These are phyloP conservation scores for Pelmatolapia mariae DNA, from an alignment of 2,113 vertebrate genomes.

Conservation along the genomic window DNA sequence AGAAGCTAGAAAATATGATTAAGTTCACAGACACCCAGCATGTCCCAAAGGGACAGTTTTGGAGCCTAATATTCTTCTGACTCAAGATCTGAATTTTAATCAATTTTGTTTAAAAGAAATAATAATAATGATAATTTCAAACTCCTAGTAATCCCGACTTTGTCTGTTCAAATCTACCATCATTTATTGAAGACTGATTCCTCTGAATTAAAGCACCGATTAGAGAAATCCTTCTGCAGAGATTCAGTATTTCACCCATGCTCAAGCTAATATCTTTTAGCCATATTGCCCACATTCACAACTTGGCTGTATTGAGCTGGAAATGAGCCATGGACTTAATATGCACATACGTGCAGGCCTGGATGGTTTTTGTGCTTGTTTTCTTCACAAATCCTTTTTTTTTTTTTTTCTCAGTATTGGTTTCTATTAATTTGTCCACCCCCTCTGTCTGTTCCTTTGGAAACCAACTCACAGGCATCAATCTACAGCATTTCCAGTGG, in stretches of 20 bases:
- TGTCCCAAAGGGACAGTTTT: background rate
- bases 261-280: background rate
- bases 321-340: constrained; percentile 32
- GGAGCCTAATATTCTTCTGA: background rate
- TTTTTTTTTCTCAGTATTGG: constrained; percentile 6
- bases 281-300: constrained; percentile 1
- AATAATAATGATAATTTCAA: background rate
- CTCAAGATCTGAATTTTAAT: background rate
- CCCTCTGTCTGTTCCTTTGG: constrained; percentile 41
- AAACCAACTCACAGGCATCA: constrained; percentile 38
- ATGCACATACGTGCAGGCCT: constrained; percentile 1
- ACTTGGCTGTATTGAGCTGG: constrained; percentile 14
- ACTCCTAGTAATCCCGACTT: background rate
- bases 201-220: constrained; percentile 3
- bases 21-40: background rate
- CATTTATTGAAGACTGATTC: constrained; percentile 16
- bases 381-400: background rate
- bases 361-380: constrained; percentile 22
- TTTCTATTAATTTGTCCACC: constrained; percentile 53
- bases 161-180: background rate
- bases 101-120: background rate
- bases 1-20: background rate
- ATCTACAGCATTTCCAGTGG: constrained; percentile 42
- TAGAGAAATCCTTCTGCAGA: background rate
- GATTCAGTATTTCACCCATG: background rate